Conservation (phyloP, 2,113 vertebrate species). For the Gavialis gangeticus region DNA sequence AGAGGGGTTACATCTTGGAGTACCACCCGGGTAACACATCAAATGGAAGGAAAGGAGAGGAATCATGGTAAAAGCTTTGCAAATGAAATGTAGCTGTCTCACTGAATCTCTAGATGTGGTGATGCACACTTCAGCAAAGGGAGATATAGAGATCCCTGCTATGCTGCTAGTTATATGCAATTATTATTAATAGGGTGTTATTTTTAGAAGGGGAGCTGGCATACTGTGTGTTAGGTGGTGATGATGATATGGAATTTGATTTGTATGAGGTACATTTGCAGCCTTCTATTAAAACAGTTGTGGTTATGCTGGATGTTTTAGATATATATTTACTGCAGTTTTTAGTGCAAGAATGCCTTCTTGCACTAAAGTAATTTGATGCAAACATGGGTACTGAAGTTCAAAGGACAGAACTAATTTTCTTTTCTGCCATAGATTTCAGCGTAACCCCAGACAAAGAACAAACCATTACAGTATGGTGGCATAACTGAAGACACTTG, state of each 20-base stretch:
- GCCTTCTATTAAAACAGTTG: neutral
- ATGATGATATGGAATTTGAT: slow-evolving; percentile 1
- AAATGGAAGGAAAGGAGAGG: neutral
- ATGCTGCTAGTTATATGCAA: slow-evolving; percentile 35
- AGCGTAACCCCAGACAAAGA: neutral
- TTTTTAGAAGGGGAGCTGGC: slow-evolving; percentile 45
- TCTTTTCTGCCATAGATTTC: neutral
- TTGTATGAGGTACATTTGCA: slow-evolving; percentile 15
- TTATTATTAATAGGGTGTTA: slow-evolving; percentile 31
- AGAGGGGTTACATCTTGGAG: too few relatives aligned
- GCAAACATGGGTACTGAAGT: neutral
- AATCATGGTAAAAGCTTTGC: neutral
- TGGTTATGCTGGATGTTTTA: slow-evolving; percentile 11
- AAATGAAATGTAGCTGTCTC: neutral
- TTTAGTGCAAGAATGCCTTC: neutral
- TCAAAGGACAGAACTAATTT: slow-evolving; percentile 2
- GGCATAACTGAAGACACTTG: neutral
- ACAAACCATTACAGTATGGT: neutral
- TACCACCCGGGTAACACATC: too few relatives aligned
- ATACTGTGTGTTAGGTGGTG: slow-evolving; percentile 30
- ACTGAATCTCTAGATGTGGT: neutral
- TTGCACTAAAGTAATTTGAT: neutral
- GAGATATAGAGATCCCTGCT: slow-evolving; percentile 25
- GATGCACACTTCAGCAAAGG: neutral
- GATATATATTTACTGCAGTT: neutral